These are phyloP conservation scores for Limnephilus auricula DNA, from an alignment of 2,888 invertebrate genomes.

Conservation along the genomic window DNA sequence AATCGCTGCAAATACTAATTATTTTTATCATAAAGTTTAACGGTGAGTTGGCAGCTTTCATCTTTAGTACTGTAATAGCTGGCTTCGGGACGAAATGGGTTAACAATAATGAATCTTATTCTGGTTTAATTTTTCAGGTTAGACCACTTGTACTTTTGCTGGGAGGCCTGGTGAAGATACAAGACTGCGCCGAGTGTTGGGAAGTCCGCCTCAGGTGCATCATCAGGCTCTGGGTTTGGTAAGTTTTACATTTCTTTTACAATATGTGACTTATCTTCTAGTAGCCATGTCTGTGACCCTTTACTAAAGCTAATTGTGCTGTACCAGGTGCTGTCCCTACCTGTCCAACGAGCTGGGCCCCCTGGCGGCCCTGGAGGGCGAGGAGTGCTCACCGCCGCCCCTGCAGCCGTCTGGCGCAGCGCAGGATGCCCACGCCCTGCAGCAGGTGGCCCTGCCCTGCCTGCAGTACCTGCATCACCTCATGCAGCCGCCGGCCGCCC, in stretches of 20 bases:
- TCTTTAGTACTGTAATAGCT: too few species aligned
- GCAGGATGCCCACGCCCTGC: slow-evolving; percentile 91
- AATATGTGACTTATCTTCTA: neutral
- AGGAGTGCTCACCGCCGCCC: slow-evolving; percentile 92
- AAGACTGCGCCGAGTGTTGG: slow-evolving; percentile 93
- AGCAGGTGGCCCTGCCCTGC: slow-evolving; percentile 94
- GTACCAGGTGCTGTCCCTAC: slow-evolving; percentile 75
- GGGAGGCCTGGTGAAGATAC: slow-evolving; percentile 92
- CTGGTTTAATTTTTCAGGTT: slow-evolving; percentile 74
- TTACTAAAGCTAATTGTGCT: neutral
- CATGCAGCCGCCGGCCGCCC: slow-evolving; percentile 77
- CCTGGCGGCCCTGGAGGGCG: slow-evolving; percentile 71
- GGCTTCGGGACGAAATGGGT: too few species aligned
- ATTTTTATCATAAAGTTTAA: too few species aligned
- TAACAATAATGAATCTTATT: neutral
- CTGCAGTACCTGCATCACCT: slow-evolving; percentile 92
- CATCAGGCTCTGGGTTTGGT: slow-evolving; percentile 87
- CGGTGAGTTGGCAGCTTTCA: too few species aligned
- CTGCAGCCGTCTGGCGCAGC: slow-evolving; percentile 86
- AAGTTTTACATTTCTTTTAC: slow-evolving; percentile 66
- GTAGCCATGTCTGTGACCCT: neutral
- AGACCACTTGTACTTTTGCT: slow-evolving; percentile 93
- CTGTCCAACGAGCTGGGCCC: slow-evolving; percentile 74
- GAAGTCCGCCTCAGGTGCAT: slow-evolving; percentile 93
- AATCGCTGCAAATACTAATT: too few species aligned